Conservation (phyloP, 1,140 invertebrate genomes). For the Drosophila sproati region DNA sequence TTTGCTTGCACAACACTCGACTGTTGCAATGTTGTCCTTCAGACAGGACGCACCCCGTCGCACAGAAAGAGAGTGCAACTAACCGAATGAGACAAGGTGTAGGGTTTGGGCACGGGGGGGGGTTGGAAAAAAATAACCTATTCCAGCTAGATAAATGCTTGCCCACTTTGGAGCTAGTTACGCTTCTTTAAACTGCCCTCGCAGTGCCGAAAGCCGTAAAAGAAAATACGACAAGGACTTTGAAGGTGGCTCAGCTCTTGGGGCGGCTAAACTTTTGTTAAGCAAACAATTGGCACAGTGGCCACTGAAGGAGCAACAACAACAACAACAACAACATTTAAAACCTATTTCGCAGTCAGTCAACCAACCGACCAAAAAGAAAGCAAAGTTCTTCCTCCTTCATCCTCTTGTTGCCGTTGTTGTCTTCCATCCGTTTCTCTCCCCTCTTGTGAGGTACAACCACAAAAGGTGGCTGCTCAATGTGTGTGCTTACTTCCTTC, state of each 20-base stretch:
- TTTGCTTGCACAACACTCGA: slow-evolving; percentile 84
- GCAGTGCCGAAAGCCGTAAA: slow-evolving; percentile 46
- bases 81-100: background rate
- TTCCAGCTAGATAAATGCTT: background rate
- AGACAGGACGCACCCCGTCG: slow-evolving; percentile 46
- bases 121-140: background rate
- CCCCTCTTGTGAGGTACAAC: slow-evolving; percentile 63
- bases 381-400: slow-evolving; percentile 46
- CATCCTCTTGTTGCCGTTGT: slow-evolving; percentile 31
- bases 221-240: slow-evolving; percentile 54
- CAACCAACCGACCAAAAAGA: slow-evolving; percentile 70
- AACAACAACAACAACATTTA: slow-evolving; percentile 63
- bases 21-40: slow-evolving; percentile 79
- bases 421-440: slow-evolving; percentile 15
- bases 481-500: slow-evolving; percentile 8
- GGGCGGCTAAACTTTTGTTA: slow-evolving; percentile 82
- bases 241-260: slow-evolving; percentile 44
- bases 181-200: slow-evolving; percentile 72
- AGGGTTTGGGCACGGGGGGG: too few relatives aligned
- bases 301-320: slow-evolving; percentile 47
- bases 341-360: slow-evolving; percentile 72
- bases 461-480: slow-evolving; percentile 65
- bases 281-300: slow-evolving; percentile 82
- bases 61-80: slow-evolving; percentile 12
- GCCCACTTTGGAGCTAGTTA: slow-evolving; percentile 51